Percentiles rank a stretch among this genome's conserved stretches.
These are phyloP conservation scores for Micropterix aruncella DNA, from an alignment of 2,888 invertebrate species.

Conservation along the genomic window DNA sequence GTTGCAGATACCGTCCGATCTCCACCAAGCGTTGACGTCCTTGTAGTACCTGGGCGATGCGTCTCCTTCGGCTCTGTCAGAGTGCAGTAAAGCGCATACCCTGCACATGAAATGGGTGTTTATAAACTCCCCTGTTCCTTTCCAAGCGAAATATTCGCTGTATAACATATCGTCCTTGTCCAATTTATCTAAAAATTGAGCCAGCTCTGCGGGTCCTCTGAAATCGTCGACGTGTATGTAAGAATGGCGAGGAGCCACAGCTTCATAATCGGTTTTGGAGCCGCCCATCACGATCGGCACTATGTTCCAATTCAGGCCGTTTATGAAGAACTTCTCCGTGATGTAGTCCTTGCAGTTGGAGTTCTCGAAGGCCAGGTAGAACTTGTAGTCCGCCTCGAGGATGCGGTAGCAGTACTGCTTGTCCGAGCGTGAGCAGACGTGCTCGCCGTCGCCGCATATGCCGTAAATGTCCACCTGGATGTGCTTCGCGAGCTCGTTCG, in stretches of 20 bases:
- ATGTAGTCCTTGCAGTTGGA: slow-evolving; percentile 94
- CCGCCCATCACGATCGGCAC: slow-evolving; percentile 96
- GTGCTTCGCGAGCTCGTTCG: slow-evolving; percentile 69
- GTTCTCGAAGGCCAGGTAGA: slow-evolving; percentile 94
- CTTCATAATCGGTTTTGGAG: slow-evolving; percentile 78
- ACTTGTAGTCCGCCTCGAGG: slow-evolving; percentile 87
- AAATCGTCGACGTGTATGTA: slow-evolving; percentile 96
- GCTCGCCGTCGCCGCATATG: slow-evolving; percentile 72
- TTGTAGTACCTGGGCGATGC: slow-evolving; percentile 42
- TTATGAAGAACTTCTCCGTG: slow-evolving; percentile 94
- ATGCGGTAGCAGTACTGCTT: slow-evolving; percentile 77
- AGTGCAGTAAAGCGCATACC: slow-evolving; percentile 74
- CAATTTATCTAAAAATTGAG: slow-evolving; percentile 70
- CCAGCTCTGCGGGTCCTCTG: slow-evolving; percentile 71
- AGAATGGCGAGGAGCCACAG: slow-evolving; percentile 77
- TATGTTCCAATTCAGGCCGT: slow-evolving; percentile 76
- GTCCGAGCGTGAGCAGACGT: slow-evolving; percentile 71
- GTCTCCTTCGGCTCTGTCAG: slow-evolving; percentile 32
- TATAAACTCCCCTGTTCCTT: slow-evolving; percentile 89
- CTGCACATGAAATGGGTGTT: slow-evolving; percentile 94
- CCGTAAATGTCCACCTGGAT: slow-evolving; percentile 89
- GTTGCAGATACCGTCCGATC: slow-evolving; percentile 55
- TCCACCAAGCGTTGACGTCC: slow-evolving; percentile 91
- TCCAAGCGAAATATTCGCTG: slow-evolving; percentile 91
- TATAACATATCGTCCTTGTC: slow-evolving; percentile 82